These are phyloP conservation scores for Anastrepha ludens DNA, from an alignment of 1,140 invertebrate species.

Conservation along the genomic window DNA sequence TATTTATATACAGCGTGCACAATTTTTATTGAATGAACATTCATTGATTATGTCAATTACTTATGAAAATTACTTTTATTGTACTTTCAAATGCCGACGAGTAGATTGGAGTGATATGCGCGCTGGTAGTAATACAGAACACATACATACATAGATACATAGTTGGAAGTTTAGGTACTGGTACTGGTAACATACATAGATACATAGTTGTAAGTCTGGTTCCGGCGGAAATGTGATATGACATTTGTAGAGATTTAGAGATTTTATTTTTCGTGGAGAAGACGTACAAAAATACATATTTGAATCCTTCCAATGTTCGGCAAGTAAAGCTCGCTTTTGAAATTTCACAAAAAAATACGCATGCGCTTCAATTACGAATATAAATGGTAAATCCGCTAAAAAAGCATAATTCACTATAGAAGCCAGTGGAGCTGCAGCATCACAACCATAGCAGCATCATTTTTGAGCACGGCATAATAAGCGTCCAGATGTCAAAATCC, in stretches of 20 bases:
- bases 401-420: not conserved
- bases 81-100: not conserved
- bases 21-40: not conserved
- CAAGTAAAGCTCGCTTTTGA: not conserved
- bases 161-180: too few relatives aligned
- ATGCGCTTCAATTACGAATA: not conserved
- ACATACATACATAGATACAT: not conserved
- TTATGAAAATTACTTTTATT: not conserved
- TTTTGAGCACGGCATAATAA: not conserved
- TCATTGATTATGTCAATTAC: constrained; percentile 13
- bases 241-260: not conserved
- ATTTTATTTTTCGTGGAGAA: too few relatives aligned
- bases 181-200: not conserved
- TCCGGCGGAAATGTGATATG: constrained; percentile 28
- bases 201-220: not conserved
- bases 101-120: too few relatives aligned
- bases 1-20: too few relatives aligned
- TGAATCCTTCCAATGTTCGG: not conserved
- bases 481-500: not conserved
- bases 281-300: too few relatives aligned
- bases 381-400: not conserved
- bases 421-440: not conserved
- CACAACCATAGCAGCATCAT: not conserved
- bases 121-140: too few relatives aligned
- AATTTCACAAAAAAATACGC: not conserved